These are phyloP conservation scores for Calyptommatus sinebrachiatus DNA, from an alignment of 2,113 vertebrate species.

Conservation along the genomic window DNA sequence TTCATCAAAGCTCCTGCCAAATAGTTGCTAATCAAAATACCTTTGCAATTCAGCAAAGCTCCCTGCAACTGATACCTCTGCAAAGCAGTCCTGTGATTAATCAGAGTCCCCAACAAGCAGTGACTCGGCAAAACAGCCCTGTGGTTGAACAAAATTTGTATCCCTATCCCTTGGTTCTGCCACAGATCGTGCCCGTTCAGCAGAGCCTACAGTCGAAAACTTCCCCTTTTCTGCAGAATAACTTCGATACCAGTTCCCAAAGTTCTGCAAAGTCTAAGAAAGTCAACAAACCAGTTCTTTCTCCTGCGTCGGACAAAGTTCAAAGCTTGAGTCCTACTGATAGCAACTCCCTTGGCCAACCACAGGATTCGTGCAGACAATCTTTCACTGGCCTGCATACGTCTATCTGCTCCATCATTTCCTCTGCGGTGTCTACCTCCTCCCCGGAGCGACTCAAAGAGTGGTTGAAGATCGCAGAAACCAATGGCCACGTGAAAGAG, in stretches of 20 bases:
- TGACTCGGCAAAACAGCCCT: not conserved
- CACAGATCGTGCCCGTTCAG: too few relatives aligned
- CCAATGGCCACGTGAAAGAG: conserved; percentile 52
- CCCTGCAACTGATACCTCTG: too few relatives aligned
- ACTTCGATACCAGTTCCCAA: conserved; percentile 56
- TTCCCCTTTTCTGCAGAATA: conserved; percentile 63
- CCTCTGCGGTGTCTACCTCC: conserved; percentile 69
- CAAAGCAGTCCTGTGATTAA: too few relatives aligned
- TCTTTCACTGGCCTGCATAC: conserved; percentile 81
- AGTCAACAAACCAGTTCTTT: not conserved
- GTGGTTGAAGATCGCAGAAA: conserved; percentile 62
- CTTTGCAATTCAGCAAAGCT: too few relatives aligned
- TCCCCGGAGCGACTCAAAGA: conserved; percentile 66
- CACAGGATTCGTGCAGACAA: conserved; percentile 50
- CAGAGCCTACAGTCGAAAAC: conserved; percentile 2
- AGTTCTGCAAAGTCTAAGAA: not conserved
- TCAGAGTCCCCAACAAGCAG: not conserved
- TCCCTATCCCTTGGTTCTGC: too few relatives aligned
- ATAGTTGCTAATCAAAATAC: too few relatives aligned
- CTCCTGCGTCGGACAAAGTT: rapidly evolving
- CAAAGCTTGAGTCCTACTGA: rapidly evolving
- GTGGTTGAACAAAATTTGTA: too few relatives aligned
- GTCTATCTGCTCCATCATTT: conserved; percentile 76
- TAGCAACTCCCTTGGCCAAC: rapidly evolving
- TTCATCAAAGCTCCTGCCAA: not conserved